phyloP scores from a whole-genome alignment of 2,888 invertebrate species.

The Cosmia trapezina region DNA sequence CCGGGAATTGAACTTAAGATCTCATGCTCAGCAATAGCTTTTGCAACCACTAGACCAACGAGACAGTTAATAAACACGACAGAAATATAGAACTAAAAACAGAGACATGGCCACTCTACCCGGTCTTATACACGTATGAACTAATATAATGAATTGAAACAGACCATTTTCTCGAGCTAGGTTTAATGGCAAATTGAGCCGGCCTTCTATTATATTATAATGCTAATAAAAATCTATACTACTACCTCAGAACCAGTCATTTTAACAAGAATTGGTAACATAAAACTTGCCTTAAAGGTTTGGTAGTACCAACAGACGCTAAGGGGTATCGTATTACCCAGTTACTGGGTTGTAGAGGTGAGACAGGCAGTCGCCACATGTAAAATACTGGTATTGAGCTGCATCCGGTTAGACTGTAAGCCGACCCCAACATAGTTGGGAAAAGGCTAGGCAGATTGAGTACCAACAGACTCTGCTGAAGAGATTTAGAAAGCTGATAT shows the following conservation, averaged over 20 bases:
- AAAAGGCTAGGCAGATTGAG: too few relatives aligned
- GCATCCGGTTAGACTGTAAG: too few relatives aligned
- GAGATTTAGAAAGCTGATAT: background rate
- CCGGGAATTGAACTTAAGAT: background rate
- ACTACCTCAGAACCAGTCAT: conserved; percentile 40
- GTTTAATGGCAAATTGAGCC: conserved; percentile 73
- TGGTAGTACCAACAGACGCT: background rate
- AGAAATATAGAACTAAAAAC: background rate
- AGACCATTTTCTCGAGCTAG: conserved; percentile 82
- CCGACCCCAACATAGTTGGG: too few relatives aligned
- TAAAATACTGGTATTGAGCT: too few relatives aligned
- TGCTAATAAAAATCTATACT: conserved; percentile 55
- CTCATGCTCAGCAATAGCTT: background rate
- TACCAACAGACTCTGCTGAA: too few relatives aligned
- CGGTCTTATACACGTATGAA: conserved; percentile 76
- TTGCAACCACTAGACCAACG: too few relatives aligned
- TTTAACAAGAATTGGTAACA: conserved; percentile 32
- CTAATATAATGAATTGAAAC: conserved; percentile 82
- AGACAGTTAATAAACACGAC: background rate
- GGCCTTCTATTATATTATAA: conserved; percentile 49
- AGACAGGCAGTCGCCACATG: too few relatives aligned
- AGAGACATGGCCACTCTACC: conserved; percentile 70
- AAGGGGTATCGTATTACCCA: too few relatives aligned
- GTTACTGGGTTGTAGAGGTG: too few relatives aligned
- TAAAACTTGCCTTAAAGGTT: background rate